Conservation (phyloP, 2,888 invertebrate genomes). For the Dynastes maya region DNA sequence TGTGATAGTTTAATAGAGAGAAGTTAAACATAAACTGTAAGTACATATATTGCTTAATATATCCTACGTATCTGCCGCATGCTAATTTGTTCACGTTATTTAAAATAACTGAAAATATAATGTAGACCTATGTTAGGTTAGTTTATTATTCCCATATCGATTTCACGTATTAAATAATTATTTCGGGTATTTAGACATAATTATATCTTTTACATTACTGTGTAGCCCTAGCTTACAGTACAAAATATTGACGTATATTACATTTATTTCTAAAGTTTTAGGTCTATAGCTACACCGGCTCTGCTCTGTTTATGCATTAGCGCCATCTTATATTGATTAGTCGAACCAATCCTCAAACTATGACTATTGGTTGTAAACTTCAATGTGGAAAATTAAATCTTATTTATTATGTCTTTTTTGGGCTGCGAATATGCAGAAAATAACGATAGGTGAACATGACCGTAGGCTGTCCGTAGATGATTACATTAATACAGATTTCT, state of each 20-base stretch:
- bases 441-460: conserved; percentile 51
- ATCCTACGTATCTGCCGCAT: neutral
- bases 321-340: conserved; percentile 49
- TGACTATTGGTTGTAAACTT: conserved; percentile 1
- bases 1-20: conserved; percentile 23
- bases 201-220: neutral
- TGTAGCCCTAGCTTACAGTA: neutral
- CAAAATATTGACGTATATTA: neutral
- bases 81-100: neutral
- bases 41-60: conserved; percentile 23
- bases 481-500: conserved; percentile 69
- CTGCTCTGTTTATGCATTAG: conserved; percentile 30
- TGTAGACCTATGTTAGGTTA: conserved; percentile 34
- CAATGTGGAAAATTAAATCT: conserved; percentile 32
- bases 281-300: conserved; percentile 18
- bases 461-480: conserved; percentile 58
- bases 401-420: conserved; percentile 27
- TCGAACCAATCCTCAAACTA: neutral
- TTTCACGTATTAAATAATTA: neutral
- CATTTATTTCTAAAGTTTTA: neutral
- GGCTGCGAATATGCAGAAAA: conserved; percentile 47
- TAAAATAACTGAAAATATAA: conserved; percentile 1
- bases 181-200: neutral
- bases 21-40: conserved; percentile 35
- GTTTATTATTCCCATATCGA: conserved; percentile 3